Evolutionary conservation across 2,797 vertebrate genomes (phyloP).

Genomic region (Mus spretus): DNA sequence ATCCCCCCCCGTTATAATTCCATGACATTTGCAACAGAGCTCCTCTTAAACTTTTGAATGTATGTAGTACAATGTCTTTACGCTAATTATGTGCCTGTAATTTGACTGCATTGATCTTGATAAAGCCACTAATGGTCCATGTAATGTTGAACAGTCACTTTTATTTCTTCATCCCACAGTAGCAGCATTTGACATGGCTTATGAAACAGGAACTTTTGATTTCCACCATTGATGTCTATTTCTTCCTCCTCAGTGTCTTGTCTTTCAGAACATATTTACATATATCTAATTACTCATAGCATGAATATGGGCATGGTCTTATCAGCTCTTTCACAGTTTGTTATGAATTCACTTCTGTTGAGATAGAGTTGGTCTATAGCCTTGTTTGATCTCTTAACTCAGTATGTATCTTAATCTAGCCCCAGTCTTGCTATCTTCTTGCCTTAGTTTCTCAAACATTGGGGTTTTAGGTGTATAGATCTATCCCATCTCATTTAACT

Average conservation of each 20-base stretch:
- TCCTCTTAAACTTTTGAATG: neutral
- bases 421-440: neutral
- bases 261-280: neutral
- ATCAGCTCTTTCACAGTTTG: neutral
- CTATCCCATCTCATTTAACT: neutral
- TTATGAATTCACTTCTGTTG: neutral
- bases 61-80: neutral
- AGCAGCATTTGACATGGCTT: neutral
- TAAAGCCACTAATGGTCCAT: neutral
- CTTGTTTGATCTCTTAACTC: neutral
- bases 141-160: neutral
- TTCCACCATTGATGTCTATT: neutral
- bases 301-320: neutral
- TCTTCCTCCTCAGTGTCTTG: neutral
- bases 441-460: neutral
- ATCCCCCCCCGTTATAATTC: neutral
- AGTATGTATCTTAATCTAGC: neutral
- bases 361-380: neutral
- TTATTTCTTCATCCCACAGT: neutral
- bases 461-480: neutral
- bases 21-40: conserved; percentile 14
- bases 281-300: neutral
- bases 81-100: neutral
- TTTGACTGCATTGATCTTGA: neutral
- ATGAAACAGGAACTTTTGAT: neutral